phyloP scores from a whole-genome alignment of 2,888 invertebrate genomes.

The Trichopria drosophilae region DNA sequence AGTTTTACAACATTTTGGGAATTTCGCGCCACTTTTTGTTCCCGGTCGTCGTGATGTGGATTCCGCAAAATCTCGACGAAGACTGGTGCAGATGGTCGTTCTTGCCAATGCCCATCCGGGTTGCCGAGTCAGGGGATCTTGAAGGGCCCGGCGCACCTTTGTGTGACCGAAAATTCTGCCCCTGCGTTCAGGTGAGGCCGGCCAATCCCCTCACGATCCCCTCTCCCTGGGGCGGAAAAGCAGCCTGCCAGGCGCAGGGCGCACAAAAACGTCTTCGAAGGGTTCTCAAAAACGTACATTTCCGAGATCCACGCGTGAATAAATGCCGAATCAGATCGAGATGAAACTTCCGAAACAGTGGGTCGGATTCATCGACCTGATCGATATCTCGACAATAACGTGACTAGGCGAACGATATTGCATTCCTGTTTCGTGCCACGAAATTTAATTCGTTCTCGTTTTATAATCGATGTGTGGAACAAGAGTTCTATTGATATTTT shows the following conservation, averaged over 20 bases:
- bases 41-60: too few species aligned
- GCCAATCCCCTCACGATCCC: conserved; percentile 9
- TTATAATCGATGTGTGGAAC: too few species aligned
- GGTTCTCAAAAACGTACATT: conserved; percentile 45
- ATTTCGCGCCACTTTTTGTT: too few species aligned
- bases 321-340: too few species aligned
- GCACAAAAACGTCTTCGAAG: conserved; percentile 49
- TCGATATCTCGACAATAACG: too few species aligned
- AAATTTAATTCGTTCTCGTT: too few species aligned
- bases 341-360: too few species aligned
- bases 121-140: conserved; percentile 52
- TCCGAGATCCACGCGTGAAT: conserved; percentile 16
- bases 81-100: conserved; percentile 51
- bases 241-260: conserved; percentile 5
- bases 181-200: conserved; percentile 44
- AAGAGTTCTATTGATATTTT: too few species aligned
- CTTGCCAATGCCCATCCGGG: conserved; percentile 43
- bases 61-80: conserved; percentile 47
- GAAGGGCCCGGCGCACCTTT: conserved; percentile 46
- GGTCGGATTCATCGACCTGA: too few species aligned
- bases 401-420: too few species aligned
- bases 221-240: background rate
- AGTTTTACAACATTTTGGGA: too few species aligned
- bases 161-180: conserved; percentile 40
- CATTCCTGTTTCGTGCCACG: too few species aligned